phyloP scores from a whole-genome alignment of 2,797 vertebrate species.

The Serranus cabrilla region DNA sequence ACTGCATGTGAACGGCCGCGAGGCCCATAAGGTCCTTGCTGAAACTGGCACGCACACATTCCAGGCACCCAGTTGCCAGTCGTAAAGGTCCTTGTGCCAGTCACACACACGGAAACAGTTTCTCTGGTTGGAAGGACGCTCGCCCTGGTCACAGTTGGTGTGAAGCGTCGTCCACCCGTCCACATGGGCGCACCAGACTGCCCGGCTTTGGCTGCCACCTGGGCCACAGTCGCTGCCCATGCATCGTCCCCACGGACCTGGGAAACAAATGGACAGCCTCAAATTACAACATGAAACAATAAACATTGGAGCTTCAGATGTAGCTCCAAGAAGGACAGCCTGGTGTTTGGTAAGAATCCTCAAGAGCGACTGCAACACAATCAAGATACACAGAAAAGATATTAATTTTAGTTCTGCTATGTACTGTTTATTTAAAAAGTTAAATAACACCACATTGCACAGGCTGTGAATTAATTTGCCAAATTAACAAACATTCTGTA shows the following conservation, averaged over 20 bases:
- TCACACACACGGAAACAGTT: slow-evolving; percentile 97
- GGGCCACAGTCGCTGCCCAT: slow-evolving; percentile 98
- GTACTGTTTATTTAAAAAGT: not conserved
- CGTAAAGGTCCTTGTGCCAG: slow-evolving; percentile 97
- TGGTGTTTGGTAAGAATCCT: not conserved
- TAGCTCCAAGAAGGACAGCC: not conserved
- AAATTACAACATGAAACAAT: slow-evolving; percentile 25
- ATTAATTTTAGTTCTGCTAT: not conserved
- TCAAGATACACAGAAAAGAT: not conserved
- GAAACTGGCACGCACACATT: slow-evolving; percentile 91
- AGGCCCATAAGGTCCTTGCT: slow-evolving; percentile 83
- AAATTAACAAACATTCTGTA: slow-evolving; percentile 22
- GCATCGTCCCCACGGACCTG: slow-evolving; percentile 97
- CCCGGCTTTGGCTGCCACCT: slow-evolving; percentile 95
- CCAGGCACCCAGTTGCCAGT: slow-evolving; percentile 94
- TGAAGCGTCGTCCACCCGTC: slow-evolving; percentile 97
- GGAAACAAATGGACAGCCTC: slow-evolving; percentile 43
- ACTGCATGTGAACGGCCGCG: slow-evolving; percentile 83
- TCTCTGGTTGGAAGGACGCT: slow-evolving; percentile 93
- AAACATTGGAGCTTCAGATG: slow-evolving; percentile 13
- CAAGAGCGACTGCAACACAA: not conserved
- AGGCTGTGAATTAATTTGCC: slow-evolving; percentile 1
- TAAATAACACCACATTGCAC: slow-evolving; percentile 7
- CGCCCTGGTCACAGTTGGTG: slow-evolving; percentile 92
- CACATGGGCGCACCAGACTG: slow-evolving; percentile 96